Evolutionary conservation across 1,140 invertebrate genomes (phyloP).

Genomic region (Saccostrea glomerata): DNA sequence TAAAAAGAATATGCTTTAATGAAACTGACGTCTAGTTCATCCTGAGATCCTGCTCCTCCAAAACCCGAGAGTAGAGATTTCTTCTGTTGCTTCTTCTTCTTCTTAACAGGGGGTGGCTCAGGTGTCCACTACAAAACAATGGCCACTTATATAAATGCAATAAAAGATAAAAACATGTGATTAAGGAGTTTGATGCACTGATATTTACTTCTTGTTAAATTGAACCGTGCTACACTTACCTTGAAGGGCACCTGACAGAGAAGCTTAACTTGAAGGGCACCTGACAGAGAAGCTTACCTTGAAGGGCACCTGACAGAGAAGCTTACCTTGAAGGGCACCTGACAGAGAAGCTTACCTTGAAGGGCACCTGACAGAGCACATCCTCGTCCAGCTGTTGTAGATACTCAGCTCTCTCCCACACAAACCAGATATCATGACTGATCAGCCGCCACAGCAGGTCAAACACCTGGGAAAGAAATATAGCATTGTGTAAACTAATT

Average conservation of each 20-base stretch:
- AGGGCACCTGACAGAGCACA: slow-evolving; percentile 74
- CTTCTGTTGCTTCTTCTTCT: slow-evolving; percentile 72
- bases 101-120: slow-evolving; percentile 72
- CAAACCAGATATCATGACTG: slow-evolving; percentile 78
- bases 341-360: slow-evolving; percentile 65
- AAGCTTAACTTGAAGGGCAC: no score
- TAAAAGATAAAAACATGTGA: no score
- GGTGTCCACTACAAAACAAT: slow-evolving; percentile 73
- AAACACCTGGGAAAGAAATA: slow-evolving; percentile 72
- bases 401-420: slow-evolving; percentile 77
- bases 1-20: neutral
- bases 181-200: no score
- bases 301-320: no score
- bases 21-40: slow-evolving; percentile 56
- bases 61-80: slow-evolving; percentile 76
- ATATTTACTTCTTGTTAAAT: neutral
- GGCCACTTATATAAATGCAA: no score
- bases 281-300: no score
- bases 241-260: no score
- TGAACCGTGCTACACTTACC: neutral
- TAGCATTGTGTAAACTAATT: no score
- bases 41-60: slow-evolving; percentile 60
- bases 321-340: no score
- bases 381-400: slow-evolving; percentile 73
- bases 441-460: slow-evolving; percentile 76